Percentiles rank a stretch among this genome's conserved stretches.
These are phyloP conservation scores for Miltochrista miniata DNA, from an alignment of 2,888 invertebrate species.

Conservation along the genomic window DNA sequence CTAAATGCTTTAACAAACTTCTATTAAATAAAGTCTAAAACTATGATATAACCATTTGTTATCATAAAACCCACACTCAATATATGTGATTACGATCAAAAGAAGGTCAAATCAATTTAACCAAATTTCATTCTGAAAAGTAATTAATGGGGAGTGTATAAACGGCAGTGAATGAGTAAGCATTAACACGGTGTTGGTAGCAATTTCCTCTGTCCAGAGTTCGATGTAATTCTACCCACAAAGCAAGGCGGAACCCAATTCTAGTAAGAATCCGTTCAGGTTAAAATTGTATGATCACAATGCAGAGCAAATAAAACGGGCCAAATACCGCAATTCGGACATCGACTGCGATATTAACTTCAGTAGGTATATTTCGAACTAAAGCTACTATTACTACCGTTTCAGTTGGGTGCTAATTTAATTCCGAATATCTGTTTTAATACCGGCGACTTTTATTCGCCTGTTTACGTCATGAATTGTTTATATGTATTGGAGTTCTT, in stretches of 20 bases:
- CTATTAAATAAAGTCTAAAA: no score
- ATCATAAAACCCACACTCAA: neutral
- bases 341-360: constrained; percentile 61
- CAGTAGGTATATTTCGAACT: constrained; percentile 41
- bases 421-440: constrained; percentile 36
- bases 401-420: constrained; percentile 33
- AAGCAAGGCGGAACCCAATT: constrained; percentile 58
- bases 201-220: constrained; percentile 66
- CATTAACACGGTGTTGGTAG: constrained; percentile 55
- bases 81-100: neutral
- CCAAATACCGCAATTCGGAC: constrained; percentile 53
- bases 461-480: constrained; percentile 41
- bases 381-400: constrained; percentile 39
- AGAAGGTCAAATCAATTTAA: constrained; percentile 4
- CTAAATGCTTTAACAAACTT: no score
- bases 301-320: constrained; percentile 68
- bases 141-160: constrained; percentile 26
- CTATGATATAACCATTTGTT: neutral
- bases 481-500: constrained; percentile 28
- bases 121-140: constrained; percentile 2
- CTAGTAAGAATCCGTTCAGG: constrained; percentile 65
- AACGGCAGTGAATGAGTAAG: constrained; percentile 65
- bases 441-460: constrained; percentile 32
- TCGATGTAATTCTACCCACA: constrained; percentile 42
- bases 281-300: constrained; percentile 76